Percentiles rank a stretch among this genome's conserved stretches.
phyloP scores from a whole-genome alignment of 1,140 invertebrate genomes.

The Linepithema humile region DNA sequence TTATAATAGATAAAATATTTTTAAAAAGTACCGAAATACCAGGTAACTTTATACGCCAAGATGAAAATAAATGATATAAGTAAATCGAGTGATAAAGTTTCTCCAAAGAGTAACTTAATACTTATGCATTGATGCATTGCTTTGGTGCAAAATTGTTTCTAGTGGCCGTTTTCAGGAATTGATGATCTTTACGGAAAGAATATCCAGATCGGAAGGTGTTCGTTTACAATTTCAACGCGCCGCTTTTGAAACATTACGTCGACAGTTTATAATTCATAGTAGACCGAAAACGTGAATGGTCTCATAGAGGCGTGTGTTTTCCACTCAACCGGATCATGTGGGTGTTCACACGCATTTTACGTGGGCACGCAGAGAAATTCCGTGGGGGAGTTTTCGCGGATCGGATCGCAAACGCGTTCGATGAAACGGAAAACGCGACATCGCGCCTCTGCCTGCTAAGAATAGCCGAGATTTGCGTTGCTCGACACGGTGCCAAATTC shows the following conservation, averaged over 20 bases:
- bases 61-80: not conserved
- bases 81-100: not conserved
- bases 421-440: not conserved
- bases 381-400: not conserved
- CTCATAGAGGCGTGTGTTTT: not conserved
- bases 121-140: not conserved
- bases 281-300: not conserved
- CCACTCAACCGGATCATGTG: not conserved
- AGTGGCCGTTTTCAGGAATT: too few species aligned
- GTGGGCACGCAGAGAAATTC: not conserved
- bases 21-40: not conserved
- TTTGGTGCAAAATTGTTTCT: not conserved
- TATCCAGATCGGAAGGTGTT: not conserved
- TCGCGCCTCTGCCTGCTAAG: slow-evolving; percentile 40
- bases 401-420: not conserved
- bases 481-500: slow-evolving; percentile 64
- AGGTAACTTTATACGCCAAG: not conserved
- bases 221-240: not conserved
- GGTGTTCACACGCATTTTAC: not conserved
- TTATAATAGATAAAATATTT: not conserved
- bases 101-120: not conserved
- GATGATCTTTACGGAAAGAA: not conserved
- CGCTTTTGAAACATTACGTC: too few species aligned
- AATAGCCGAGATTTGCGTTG: slow-evolving; percentile 67
- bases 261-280: not conserved